phyloP scores from a whole-genome alignment of 30 jellyfish, hydroid and myxozoan genomes.

The Sanderia malayensis region DNA sequence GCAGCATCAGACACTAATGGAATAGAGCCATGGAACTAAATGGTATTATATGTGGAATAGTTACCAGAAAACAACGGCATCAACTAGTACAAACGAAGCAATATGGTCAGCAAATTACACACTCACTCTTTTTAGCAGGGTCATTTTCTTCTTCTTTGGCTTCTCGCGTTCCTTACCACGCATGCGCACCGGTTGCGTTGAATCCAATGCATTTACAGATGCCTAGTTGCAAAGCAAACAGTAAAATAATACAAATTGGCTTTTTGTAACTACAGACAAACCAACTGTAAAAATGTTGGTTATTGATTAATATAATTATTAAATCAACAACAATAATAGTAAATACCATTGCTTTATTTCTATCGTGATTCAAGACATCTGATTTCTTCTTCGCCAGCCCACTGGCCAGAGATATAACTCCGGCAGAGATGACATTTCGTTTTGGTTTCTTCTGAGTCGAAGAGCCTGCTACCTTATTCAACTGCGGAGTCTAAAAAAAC shows the following conservation, averaged over 20 bases:
- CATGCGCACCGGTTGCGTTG: constrained; percentile 8
- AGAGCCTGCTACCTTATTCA: neutral
- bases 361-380: constrained; percentile 36
- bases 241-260: too few species aligned
- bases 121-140: constrained; percentile 40
- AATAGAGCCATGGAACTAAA: too few species aligned
- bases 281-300: too few species aligned
- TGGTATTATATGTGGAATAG: too few species aligned
- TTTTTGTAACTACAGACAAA: too few species aligned
- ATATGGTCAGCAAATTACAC: too few species aligned
- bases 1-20: too few species aligned
- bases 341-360: constrained; percentile 50
- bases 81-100: too few species aligned
- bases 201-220: constrained; percentile 1
- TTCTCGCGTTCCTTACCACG: constrained; percentile 63
- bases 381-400: constrained; percentile 75
- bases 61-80: too few species aligned
- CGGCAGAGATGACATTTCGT: constrained; percentile 52
- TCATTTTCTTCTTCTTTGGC: constrained; percentile 47
- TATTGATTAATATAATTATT: too few species aligned
- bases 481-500: constrained; percentile 11
- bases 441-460: constrained; percentile 9
- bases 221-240: neutral
- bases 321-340: too few species aligned
- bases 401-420: constrained; percentile 78